Evolutionary conservation across 2,888 invertebrate genomes (phyloP), one percentile per base, ranked within the genome.

Genomic region (Dicycla oo): DNA sequence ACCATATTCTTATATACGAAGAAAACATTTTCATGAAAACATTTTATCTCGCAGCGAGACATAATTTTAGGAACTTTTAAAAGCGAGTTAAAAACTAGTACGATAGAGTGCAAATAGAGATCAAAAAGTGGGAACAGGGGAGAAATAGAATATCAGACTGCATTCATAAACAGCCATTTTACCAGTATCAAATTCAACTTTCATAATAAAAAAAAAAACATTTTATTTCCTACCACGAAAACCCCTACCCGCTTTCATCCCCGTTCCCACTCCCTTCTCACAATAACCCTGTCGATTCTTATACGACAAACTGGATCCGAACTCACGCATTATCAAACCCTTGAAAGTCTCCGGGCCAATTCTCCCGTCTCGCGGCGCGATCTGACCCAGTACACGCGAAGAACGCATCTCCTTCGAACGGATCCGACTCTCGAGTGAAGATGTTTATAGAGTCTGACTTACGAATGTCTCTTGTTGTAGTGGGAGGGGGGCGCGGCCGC

Each of bases 361-460:
- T 96, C 77, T 96, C 96, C 2, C 96, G 84, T 0, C 94, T 84
- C 51, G 96, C 96, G 2, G 91, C 96, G 13, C 94, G 89, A 70
- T 95, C 96, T 0, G 96, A 95, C 0, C 96, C 96, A 0, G 96
- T 95, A 81, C 95, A 95, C 18, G 97, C 97, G 90, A 99, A 99
- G 93, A 98, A 98, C 84, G 98, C 98, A 86, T 98, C 98, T 68
- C 98, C 98, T 84, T 98, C 98, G 89, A 99, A 99, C 2, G 99
- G 99, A 94, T 99, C 98, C 60, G 97, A 97, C 88, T 98, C 98
- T 65, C 98, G 97, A 7, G 97, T 97, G 94, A 99, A 99, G 87
- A 99, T 99, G 92, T 98, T 98, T 13, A 98, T 97, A 6, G 98
- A 98, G 90, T 98, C 98, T 0, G 98, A 98, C 92, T 98, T 98